phyloP scores from a whole-genome alignment of 2,888 invertebrate species.

The Axea sp. region DNA sequence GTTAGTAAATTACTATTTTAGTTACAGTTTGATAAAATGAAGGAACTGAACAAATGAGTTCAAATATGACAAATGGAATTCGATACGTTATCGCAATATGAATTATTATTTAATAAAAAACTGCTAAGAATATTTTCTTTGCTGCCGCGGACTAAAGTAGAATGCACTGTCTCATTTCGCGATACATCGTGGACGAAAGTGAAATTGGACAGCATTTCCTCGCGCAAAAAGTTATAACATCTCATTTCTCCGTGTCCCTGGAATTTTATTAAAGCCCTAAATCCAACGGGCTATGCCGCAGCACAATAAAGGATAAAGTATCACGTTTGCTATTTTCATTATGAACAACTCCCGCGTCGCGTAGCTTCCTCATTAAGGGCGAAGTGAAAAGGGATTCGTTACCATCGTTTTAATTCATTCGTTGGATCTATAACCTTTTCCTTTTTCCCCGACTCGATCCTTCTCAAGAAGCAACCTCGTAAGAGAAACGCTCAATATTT shows the following conservation, averaged over 20 bases:
- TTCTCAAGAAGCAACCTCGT: slow-evolving; percentile 14
- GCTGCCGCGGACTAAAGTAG: too few species aligned
- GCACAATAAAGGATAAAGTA: slow-evolving; percentile 62
- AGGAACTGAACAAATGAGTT: too few species aligned
- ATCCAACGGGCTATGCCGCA: slow-evolving; percentile 33
- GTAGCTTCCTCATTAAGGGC: slow-evolving; percentile 51
- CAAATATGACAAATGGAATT: too few species aligned
- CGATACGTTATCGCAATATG: too few species aligned
- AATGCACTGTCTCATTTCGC: not conserved
- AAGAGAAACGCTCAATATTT: slow-evolving; percentile 21
- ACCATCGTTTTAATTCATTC: slow-evolving; percentile 44
- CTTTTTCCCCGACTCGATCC: not conserved
- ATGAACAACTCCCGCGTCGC: slow-evolving; percentile 55
- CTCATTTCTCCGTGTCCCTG: slow-evolving; percentile 38
- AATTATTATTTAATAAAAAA: too few species aligned
- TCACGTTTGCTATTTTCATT: slow-evolving; percentile 59
- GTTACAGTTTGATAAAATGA: too few species aligned
- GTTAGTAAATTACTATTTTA: too few species aligned
- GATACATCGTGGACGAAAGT: slow-evolving; percentile 41
- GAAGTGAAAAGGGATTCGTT: slow-evolving; percentile 43
- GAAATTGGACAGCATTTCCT: slow-evolving; percentile 32
- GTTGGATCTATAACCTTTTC: slow-evolving; percentile 19
- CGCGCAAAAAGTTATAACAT: slow-evolving; percentile 39
- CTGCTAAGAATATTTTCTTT: too few species aligned
- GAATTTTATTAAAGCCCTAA: slow-evolving; percentile 58